Conservation (phyloP, 1,140 invertebrate genomes). For the Anastrepha ludens region DNA sequence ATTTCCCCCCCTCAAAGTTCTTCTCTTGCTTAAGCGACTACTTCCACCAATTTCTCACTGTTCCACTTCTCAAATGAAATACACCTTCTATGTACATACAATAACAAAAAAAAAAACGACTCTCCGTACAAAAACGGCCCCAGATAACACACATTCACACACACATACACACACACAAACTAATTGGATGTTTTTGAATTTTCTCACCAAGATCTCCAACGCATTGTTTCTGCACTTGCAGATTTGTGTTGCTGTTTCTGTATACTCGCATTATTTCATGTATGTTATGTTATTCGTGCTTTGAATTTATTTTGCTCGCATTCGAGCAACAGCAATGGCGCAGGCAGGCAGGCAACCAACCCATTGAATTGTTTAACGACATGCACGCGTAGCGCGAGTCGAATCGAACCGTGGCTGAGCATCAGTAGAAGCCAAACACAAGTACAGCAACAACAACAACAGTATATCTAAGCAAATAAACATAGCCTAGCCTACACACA, state of each 20-base stretch:
- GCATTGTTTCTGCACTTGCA: not conserved
- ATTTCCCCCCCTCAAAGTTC: not conserved
- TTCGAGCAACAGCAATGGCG: constrained; percentile 14
- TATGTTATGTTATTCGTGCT: constrained; percentile 39
- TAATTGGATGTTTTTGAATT: not conserved
- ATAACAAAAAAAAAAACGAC: not conserved
- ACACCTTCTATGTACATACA: constrained; percentile 8
- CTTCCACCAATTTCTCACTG: not conserved
- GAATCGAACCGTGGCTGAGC: not conserved
- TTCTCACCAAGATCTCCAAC: constrained; percentile 29
- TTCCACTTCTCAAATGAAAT: not conserved
- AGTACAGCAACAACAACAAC: not conserved
- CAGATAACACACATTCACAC: not conserved
- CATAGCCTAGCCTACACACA: constrained; percentile 1
- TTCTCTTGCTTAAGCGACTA: not conserved
- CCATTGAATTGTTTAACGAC: constrained; percentile 22
- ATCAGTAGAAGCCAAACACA: not conserved
- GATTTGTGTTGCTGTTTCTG: not conserved
- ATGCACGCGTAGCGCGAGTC: constrained; percentile 12
- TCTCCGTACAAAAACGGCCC: not conserved
- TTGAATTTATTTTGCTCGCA: constrained; percentile 11
- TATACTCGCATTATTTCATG: not conserved
- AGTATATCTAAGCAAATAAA: not conserved
- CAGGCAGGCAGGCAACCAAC: not conserved
- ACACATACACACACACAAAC: not conserved